Conservation (phyloP, 1,140 invertebrate species). For the Cepaea nemoralis region DNA sequence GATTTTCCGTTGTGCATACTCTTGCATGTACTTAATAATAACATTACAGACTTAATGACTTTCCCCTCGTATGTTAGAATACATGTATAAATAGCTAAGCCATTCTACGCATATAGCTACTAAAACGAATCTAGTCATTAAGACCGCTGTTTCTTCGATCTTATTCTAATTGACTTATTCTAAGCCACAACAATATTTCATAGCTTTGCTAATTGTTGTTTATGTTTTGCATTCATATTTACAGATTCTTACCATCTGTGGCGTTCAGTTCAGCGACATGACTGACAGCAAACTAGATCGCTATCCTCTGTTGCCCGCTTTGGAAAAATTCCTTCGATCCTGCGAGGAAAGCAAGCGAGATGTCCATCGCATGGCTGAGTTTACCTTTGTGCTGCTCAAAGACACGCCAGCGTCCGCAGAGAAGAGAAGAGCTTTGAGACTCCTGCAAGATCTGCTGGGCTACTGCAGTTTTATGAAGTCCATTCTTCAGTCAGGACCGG, state of each 20-base stretch:
- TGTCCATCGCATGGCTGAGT: too few relatives aligned
- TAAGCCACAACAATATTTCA: too few relatives aligned
- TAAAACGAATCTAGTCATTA: too few relatives aligned
- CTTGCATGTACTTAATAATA: too few relatives aligned
- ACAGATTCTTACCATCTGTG: neutral
- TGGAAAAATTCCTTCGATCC: constrained; percentile 13
- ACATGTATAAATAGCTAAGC: too few relatives aligned
- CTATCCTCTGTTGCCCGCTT: neutral
- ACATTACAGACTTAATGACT: too few relatives aligned
- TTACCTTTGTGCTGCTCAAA: constrained; percentile 21
- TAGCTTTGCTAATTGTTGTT: too few relatives aligned
- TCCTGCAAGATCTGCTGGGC: constrained; percentile 12
- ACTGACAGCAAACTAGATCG: neutral
- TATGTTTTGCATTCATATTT: neutral
- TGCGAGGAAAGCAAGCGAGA: neutral
- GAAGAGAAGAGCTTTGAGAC: neutral
- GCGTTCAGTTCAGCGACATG: neutral
- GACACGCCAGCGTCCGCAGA: constrained; percentile 4
- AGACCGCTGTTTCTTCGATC: too few relatives aligned
- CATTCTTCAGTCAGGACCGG: neutral
- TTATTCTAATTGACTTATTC: too few relatives aligned
- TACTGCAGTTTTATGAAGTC: constrained; percentile 17
- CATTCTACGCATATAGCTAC: too few relatives aligned
- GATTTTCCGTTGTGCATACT: too few relatives aligned
- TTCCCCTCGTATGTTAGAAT: too few relatives aligned